A percentile compares a stretch with the other conserved stretches of the same genome.
These are phyloP conservation scores for Luehdorfia chinensis DNA, from an alignment of 1,140 invertebrate species.

Conservation along the genomic window DNA sequence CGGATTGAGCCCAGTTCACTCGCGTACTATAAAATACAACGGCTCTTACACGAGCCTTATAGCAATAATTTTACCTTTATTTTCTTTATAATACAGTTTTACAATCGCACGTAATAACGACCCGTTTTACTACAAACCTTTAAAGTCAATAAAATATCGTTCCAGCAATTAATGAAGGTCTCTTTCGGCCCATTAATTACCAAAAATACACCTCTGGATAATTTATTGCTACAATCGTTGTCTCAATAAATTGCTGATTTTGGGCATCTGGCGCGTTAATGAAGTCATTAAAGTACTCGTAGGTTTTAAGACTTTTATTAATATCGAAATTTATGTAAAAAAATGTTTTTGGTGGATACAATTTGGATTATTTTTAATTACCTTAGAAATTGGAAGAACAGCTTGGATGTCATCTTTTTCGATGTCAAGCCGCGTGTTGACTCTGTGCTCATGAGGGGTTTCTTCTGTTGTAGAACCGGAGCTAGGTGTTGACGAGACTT, in stretches of 20 bases:
- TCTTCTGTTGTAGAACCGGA: conserved; percentile 60
- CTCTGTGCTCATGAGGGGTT: conserved; percentile 78
- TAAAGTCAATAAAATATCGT: conserved; percentile 54
- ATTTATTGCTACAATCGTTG: conserved; percentile 47
- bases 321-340: too few species aligned
- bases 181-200: conserved; percentile 45
- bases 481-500: conserved; percentile 48
- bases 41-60: conserved; percentile 5
- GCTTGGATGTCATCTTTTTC: conserved; percentile 97
- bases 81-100: neutral
- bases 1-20: too few species aligned
- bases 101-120: conserved; percentile 11
- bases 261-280: conserved; percentile 28
- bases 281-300: conserved; percentile 1
- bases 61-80: conserved; percentile 1
- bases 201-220: conserved; percentile 41
- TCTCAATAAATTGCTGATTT: conserved; percentile 55
- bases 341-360: too few species aligned
- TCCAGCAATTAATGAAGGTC: conserved; percentile 49
- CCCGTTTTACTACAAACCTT: conserved; percentile 10
- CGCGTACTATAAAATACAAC: conserved; percentile 1
- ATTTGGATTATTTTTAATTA: conserved; percentile 58
- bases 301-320: too few species aligned
- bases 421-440: conserved; percentile 90
- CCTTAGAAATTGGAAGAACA: conserved; percentile 96